Percentiles rank a stretch among this genome's conserved stretches.
Conservation (phyloP, 64 coral and sea anemone species). For the Montipora capricornis region DNA sequence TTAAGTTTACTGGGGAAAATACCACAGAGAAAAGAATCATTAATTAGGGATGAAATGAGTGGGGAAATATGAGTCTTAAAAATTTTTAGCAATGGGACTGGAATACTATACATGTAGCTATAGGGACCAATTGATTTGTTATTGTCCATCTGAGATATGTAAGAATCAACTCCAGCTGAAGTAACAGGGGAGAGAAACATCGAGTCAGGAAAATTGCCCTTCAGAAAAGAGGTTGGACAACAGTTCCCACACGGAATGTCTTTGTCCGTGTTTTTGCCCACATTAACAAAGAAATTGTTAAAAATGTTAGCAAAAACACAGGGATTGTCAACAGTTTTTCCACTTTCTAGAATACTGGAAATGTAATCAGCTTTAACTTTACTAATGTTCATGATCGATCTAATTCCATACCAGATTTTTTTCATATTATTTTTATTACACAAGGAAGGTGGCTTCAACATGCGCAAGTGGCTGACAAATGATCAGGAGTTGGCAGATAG, state of each 20-base stretch:
- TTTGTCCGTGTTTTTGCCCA: neutral
- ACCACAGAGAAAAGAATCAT: constrained; percentile 25
- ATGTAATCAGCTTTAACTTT: constrained; percentile 5
- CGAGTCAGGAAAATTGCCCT: neutral
- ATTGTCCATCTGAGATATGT: neutral
- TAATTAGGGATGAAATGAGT: neutral
- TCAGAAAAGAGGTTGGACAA: neutral
- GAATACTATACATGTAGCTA: neutral
- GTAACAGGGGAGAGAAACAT: neutral
- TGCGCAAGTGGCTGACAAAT: too few species aligned
- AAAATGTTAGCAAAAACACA: neutral
- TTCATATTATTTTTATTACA: constrained; percentile 34
- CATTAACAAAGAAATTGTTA: neutral
- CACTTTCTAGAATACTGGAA: constrained; percentile 25
- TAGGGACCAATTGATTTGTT: neutral
- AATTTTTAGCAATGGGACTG: neutral
- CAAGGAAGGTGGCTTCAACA: too few species aligned
- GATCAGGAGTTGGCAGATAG: too few species aligned
- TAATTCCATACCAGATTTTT: constrained; percentile 58
- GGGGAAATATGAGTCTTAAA: neutral
- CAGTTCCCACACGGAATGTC: neutral
- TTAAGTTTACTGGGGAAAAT: neutral
- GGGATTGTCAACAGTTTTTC: neutral
- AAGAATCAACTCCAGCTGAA: neutral
- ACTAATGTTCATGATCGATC: constrained; percentile 14